Percentiles rank a stretch among this genome's conserved stretches.
phyloP scores from a whole-genome alignment of 1,140 invertebrate genomes.

The Drosophila funebris region DNA sequence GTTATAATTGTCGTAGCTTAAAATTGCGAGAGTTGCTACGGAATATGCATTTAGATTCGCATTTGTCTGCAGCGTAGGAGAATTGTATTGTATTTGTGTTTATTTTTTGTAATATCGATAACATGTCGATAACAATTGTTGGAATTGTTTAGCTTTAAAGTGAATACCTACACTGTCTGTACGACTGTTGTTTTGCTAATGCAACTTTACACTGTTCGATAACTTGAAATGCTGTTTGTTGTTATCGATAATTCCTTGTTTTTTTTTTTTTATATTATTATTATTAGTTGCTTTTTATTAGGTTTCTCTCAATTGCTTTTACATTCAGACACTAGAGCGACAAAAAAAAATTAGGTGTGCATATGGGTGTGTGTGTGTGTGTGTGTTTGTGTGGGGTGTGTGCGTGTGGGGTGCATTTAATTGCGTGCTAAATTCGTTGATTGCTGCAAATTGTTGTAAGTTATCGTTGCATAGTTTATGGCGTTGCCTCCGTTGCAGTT shows the following conservation, averaged over 20 bases:
- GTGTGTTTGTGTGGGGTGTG: background rate
- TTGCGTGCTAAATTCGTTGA: constrained; percentile 41
- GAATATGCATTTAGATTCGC: too few species aligned
- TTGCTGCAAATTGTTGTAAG: too few species aligned
- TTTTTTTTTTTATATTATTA: background rate
- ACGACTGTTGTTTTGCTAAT: too few species aligned
- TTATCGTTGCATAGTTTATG: constrained; percentile 23
- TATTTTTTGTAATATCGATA: too few species aligned
- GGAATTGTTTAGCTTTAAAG: too few species aligned
- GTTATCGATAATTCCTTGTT: background rate
- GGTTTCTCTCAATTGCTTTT: constrained; percentile 14
- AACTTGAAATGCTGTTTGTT: background rate
- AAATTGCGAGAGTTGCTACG: too few species aligned
- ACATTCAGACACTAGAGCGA: constrained; percentile 21
- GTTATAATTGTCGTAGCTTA: too few species aligned
- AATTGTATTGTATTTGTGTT: too few species aligned
- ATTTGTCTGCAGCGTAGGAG: too few species aligned
- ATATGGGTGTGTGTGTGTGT: background rate
- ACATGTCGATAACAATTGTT: too few species aligned
- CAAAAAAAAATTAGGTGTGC: constrained; percentile 28
- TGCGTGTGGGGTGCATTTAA: constrained; percentile 6
- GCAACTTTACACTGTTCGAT: too few species aligned
- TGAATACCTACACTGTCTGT: too few species aligned
- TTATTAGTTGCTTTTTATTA: background rate
- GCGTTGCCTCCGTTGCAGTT: constrained; percentile 9